Evolutionary conservation across 2,113 vertebrate genomes (phyloP).

Genomic region (Recurvirostra avosetta): DNA sequence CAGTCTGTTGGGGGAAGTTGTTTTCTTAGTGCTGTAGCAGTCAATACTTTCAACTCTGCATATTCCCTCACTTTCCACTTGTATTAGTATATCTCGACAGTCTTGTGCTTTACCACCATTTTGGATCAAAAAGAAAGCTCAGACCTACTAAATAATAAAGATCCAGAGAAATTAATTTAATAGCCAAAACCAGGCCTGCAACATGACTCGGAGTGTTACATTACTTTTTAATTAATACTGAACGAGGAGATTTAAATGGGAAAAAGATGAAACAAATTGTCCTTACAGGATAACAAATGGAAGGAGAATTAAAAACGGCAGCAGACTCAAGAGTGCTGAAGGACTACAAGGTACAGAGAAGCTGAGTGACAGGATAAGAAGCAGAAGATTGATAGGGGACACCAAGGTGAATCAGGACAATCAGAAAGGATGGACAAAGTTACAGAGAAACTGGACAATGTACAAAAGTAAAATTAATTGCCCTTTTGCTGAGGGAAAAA

Average conservation of each 20-base stretch:
- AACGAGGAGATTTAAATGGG: not conserved
- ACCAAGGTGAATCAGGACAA: not conserved
- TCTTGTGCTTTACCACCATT: not conserved
- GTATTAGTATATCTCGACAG: not conserved
- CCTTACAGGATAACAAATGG: not conserved
- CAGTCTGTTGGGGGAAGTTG: not conserved
- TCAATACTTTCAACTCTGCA: not conserved
- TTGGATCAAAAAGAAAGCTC: not conserved
- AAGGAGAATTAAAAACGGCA: not conserved
- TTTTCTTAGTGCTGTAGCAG: not conserved
- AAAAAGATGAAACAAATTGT: not conserved
- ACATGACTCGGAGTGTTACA: not conserved
- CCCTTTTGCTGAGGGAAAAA: not conserved
- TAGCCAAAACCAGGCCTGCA: not conserved
- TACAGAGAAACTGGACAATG: not conserved
- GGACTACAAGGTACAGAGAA: not conserved
- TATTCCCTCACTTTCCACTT: not conserved
- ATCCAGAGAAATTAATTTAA: not conserved
- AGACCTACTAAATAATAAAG: not conserved
- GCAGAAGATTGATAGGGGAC: not conserved
- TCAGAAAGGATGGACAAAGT: not conserved
- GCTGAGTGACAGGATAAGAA: not conserved
- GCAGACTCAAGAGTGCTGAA: not conserved
- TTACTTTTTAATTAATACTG: not conserved
- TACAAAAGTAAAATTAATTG: not conserved